Percentiles rank a stretch among this genome's conserved stretches.
phyloP scores from a whole-genome alignment of 2,797 vertebrate species.

The Pipistrellus kuhlii region DNA sequence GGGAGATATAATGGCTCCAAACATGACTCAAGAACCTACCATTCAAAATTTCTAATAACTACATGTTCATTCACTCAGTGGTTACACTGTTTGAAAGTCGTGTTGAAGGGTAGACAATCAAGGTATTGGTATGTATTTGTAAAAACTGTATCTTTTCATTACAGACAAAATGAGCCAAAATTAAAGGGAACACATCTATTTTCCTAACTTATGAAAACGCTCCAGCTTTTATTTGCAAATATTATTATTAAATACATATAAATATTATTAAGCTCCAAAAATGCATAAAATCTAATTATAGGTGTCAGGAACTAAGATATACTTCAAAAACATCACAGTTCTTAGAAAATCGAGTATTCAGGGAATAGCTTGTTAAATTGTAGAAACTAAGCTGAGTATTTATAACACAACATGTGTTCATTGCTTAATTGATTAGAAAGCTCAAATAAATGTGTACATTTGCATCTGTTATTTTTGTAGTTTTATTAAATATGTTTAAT shows the following conservation, averaged over 20 bases:
- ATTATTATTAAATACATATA: neutral
- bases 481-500: neutral
- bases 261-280: neutral
- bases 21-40: neutral
- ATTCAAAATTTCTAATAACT: neutral
- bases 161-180: neutral
- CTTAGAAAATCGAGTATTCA: neutral
- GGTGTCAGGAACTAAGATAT: neutral
- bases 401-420: neutral
- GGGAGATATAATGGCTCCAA: neutral
- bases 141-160: neutral
- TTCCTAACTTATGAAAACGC: neutral
- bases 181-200: neutral
- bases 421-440: neutral
- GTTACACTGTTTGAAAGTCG: neutral
- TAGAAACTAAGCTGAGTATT: neutral
- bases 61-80: neutral
- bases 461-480: neutral
- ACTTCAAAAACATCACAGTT: neutral
- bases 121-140: neutral
- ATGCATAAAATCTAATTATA: neutral
- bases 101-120: neutral
- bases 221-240: neutral
- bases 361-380: neutral
- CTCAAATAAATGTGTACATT: neutral